Evolutionary conservation across 2,888 invertebrate species (phyloP).

Genomic region (Melieria picta): DNA sequence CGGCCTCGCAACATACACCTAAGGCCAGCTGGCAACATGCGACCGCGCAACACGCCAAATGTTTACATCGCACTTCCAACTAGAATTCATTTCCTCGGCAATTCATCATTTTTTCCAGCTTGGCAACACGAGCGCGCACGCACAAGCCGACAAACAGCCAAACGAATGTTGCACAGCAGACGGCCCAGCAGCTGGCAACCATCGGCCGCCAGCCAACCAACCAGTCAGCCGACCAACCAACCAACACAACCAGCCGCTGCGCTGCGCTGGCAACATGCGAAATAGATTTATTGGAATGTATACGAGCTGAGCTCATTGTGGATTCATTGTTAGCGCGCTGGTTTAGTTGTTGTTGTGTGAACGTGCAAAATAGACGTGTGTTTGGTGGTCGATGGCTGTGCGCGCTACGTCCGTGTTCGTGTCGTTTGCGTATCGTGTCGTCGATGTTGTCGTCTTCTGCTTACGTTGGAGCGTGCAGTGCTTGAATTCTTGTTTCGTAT

Average conservation of each 20-base stretch:
- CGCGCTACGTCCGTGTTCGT: neutral
- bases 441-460: neutral
- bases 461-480: neutral
- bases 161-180: constrained; percentile 41
- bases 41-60: constrained; percentile 12
- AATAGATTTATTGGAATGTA: constrained; percentile 61
- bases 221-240: too few relatives aligned
- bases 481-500: neutral
- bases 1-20: constrained; percentile 26
- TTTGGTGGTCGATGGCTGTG: constrained; percentile 15
- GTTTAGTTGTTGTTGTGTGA: constrained; percentile 65
- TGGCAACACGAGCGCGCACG: constrained; percentile 39
- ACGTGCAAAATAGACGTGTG: constrained; percentile 65
- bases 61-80: constrained; percentile 24
- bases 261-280: constrained; percentile 52
- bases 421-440: neutral
- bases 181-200: too few relatives aligned
- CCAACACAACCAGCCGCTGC: constrained; percentile 24
- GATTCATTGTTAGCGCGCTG: constrained; percentile 51
- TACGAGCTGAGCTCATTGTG: constrained; percentile 55
- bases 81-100: constrained; percentile 39
- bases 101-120: constrained; percentile 46
- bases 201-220: too few relatives aligned
- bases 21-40: neutral
- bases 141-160: constrained; percentile 32